These are phyloP conservation scores for Drosophila busckii DNA, from an alignment of 1,140 invertebrate species.

Conservation along the genomic window DNA sequence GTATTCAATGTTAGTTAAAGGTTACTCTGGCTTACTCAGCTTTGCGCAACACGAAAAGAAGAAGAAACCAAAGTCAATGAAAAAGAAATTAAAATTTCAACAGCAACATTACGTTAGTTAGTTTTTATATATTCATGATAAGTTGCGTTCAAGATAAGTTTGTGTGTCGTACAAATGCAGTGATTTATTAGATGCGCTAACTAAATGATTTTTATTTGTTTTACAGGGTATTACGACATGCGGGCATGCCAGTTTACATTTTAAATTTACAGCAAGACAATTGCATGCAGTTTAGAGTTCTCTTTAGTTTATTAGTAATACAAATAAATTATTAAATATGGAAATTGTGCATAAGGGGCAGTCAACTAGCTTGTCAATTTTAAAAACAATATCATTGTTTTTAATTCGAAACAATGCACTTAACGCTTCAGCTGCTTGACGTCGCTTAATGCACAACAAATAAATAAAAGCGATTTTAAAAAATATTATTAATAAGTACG, in stretches of 20 bases:
- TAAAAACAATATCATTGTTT: background rate
- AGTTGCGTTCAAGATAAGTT: constrained; percentile 44
- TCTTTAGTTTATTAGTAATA: background rate
- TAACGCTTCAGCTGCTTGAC: too few species aligned
- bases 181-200: constrained; percentile 30
- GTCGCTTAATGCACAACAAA: too few species aligned
- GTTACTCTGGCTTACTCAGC: constrained; percentile 7
- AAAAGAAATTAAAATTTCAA: constrained; percentile 56
- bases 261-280: constrained; percentile 19
- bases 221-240: constrained; percentile 14
- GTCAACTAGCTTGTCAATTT: constrained; percentile 8
- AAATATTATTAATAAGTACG: background rate
- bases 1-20: constrained; percentile 35
- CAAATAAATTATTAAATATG: background rate
- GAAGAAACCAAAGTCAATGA: constrained; percentile 52
- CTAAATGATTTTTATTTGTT: constrained; percentile 23
- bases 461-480: too few species aligned
- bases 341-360: constrained; percentile 5
- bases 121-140: constrained; percentile 43
- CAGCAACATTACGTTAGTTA: constrained; percentile 59
- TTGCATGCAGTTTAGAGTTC: constrained; percentile 20
- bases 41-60: constrained; percentile 63
- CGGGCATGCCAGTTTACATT: background rate
- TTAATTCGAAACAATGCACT: too few species aligned
- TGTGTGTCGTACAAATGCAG: constrained; percentile 38